Evolutionary conservation across 2,797 vertebrate genomes (phyloP), one percentile per base, ranked within the genome.

Genomic region (Silurus aristotelis): DNA sequence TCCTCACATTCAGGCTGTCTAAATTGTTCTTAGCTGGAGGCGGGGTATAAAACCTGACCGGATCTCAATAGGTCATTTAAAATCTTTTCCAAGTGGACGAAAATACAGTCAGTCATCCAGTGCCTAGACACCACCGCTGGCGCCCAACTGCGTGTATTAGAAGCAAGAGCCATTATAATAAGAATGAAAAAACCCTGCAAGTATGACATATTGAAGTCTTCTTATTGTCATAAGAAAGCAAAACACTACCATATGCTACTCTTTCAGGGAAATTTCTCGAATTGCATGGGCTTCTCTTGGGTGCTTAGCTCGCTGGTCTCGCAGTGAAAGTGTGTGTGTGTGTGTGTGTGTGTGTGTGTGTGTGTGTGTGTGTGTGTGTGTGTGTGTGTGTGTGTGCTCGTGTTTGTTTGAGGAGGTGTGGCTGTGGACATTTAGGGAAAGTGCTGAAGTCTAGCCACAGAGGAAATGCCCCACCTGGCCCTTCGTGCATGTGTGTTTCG

Each of bases 381-480:
- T 77, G 83, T 75, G 71, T 82, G 82, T 66, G 77, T 78, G 78
- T 83, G 67, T 83, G 82, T 78, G 48, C 48, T 52, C 7, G 48
- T 52, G 48, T 88, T 71, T 85, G 85, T 86, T 70, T 48, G 81
- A 76, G 85, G 83, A 84, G 85, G 82, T 77, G 81, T 84, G 87
- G 83, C 63, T 84, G 89, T 90, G 89, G 86, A 83, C 84, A 73
- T 85, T 81, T 76, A 82, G 46, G 66, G 58, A 76, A 66, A 80
- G 56, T 68, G 64, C 71, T 87, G 86, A 87, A 87, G 88, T 83
- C 86, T 83, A 85, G 84, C 88, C 88, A 86, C 86, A 82, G 79
- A 86, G 87, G 82, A 87, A 91, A 87, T 84, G 85, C 87, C 87
- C 89, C 88, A 89, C 81, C 81, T 89, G 88, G 87, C 83, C 82